These are phyloP conservation scores for Carassius gibelio DNA, from an alignment of 2,113 vertebrate genomes.

Conservation along the genomic window DNA sequence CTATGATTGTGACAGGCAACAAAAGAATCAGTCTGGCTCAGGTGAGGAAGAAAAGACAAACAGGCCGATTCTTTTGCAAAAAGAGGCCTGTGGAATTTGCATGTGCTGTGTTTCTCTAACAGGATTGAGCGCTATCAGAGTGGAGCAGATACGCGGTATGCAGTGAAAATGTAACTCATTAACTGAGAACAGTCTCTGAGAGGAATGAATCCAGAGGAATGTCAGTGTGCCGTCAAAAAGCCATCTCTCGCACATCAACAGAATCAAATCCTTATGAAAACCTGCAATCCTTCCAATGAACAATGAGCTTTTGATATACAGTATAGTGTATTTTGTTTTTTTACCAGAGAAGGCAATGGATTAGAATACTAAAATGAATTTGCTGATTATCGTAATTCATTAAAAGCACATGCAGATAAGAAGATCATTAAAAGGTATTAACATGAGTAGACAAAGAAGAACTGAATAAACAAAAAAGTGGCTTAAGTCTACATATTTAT, in stretches of 20 bases:
- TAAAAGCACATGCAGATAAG: neutral
- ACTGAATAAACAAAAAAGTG: neutral
- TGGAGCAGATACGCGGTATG: neutral
- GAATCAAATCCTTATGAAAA: conserved; percentile 13
- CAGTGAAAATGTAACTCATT: conserved; percentile 17
- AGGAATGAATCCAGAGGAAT: conserved; percentile 25
- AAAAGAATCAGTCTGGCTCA: conserved; percentile 12
- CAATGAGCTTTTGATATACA: neutral
- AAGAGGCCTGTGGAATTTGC: neutral
- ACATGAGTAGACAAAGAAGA: neutral
- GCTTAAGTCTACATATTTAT: neutral
- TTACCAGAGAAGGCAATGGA: neutral
- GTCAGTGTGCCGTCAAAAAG: neutral
- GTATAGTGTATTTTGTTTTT: neutral
- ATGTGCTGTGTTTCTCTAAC: neutral
- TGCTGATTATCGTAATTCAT: neutral
- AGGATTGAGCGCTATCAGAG: neutral
- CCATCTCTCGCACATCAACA: neutral
- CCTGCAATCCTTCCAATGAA: neutral
- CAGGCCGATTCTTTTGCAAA: neutral
- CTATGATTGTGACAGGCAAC: neutral
- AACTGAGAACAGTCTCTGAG: conserved; percentile 11
- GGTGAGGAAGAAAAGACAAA: conserved; percentile 6
- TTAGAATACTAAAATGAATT: neutral
- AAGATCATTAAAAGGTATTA: neutral